These are phyloP conservation scores for Dascillus cervinus DNA, from an alignment of 2,888 invertebrate species.

Conservation along the genomic window DNA sequence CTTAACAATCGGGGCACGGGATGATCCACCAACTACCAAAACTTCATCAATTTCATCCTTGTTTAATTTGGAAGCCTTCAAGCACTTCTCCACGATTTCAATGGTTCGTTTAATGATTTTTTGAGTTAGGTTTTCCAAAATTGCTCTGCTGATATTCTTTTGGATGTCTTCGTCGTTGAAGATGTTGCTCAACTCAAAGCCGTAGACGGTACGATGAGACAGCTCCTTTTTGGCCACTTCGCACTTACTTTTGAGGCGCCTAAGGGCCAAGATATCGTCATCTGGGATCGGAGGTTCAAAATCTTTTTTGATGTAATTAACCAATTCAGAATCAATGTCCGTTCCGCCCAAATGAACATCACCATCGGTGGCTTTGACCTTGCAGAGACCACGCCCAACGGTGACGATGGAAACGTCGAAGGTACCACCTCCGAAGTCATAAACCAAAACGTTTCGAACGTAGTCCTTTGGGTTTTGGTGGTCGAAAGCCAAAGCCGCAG, in stretches of 20 bases:
- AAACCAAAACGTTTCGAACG: conserved; percentile 19
- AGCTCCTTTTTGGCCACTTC: conserved; percentile 19
- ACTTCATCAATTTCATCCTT: too few species aligned
- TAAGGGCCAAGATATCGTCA: conserved; percentile 8
- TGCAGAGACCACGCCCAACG: conserved; percentile 10
- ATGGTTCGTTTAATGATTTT: too few species aligned
- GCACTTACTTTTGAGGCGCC: conserved; percentile 18
- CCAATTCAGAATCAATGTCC: conserved; percentile 22
- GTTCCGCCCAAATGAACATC: conserved; percentile 26
- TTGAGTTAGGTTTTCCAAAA: too few species aligned
- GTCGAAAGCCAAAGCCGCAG: conserved; percentile 22
- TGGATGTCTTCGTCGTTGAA: too few species aligned
- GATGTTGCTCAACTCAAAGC: too few species aligned
- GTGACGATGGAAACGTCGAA: conserved; percentile 24
- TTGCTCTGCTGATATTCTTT: too few species aligned
- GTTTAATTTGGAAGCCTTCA: conserved; percentile 13
- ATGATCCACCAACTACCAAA: too few species aligned
- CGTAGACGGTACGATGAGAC: conserved; percentile 10
- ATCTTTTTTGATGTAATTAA: conserved; percentile 13
- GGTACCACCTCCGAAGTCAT: conserved; percentile 26
- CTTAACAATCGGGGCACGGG: conserved; percentile 24
- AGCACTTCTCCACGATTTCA: too few species aligned
- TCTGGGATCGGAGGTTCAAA: conserved; percentile 11
- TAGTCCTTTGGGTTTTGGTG: conserved; percentile 12
- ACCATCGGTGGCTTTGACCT: conserved; percentile 22